phyloP scores from a whole-genome alignment of 1,140 invertebrate genomes.

The Fopius arisanus region DNA sequence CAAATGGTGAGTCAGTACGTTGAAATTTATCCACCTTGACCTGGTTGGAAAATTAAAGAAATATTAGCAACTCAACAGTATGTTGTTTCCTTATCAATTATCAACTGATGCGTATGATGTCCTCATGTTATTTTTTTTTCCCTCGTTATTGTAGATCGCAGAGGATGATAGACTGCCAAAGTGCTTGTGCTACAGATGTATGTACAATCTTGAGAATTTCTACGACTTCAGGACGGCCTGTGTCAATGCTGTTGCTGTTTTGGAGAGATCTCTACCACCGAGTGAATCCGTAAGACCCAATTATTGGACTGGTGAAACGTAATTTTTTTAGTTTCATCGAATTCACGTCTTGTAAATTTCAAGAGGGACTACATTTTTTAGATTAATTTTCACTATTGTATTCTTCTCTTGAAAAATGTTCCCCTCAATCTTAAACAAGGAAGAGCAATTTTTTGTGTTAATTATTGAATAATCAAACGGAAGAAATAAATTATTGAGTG shows the following conservation, averaged over 20 bases:
- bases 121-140: neutral
- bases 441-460: no score
- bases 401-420: no score
- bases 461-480: no score
- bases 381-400: no score
- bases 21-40: constrained; percentile 13
- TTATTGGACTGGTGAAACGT: no score
- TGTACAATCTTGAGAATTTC: constrained; percentile 67
- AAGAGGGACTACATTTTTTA: no score
- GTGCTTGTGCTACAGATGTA: constrained; percentile 65
- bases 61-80: neutral
- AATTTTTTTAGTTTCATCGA: no score
- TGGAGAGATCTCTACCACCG: constrained; percentile 56
- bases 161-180: constrained; percentile 64
- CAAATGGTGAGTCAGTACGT: constrained; percentile 6
- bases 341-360: no score
- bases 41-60: neutral
- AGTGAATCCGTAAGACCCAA: constrained; percentile 6
- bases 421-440: no score
- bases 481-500: no score
- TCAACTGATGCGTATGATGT: neutral
- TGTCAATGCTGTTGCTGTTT: constrained; percentile 60
- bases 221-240: constrained; percentile 66
- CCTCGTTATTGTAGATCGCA: constrained; percentile 57
- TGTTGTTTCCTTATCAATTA: neutral